Evolutionary conservation across 2,888 invertebrate genomes (phyloP), one percentile per base, ranked within the genome.

Genomic region (Entomobrya proxima): DNA sequence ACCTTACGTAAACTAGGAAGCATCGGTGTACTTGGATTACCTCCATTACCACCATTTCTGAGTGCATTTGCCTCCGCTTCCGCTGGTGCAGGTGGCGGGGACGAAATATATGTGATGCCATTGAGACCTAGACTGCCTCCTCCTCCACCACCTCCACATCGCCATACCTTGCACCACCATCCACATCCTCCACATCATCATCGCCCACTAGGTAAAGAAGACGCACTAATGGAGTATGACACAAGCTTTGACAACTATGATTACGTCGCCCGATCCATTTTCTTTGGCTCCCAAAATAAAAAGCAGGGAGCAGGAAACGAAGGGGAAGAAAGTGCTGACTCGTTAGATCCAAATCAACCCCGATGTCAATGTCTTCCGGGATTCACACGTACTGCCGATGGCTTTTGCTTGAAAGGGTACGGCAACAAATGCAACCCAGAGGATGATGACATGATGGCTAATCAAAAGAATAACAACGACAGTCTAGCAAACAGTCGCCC

Each of bases 281-380:
- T 76, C 67, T 76, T 76, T 47, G 50, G 55, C 35, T 44, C 80
- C 0, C 2, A 24, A 24, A 21, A 74, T 35, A 52, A 35, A 52
- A 69, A 40, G n/a, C 74, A 72, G 15, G 79, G 78, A 37, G 37
- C 47, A 52, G 77, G 55, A 35, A 35, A 5, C 18, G 67, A 27
- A 44, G 81, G 61, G 32, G 47, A 69, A 3, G 82, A 75, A 35
- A 72, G n/a, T 50, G 72, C 47, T 18, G 47, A 72, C 18, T 47
- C 47, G 30, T 1, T 50, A 40, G 69, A 69, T 79, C 24, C 67
- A 35, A 61, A 27, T 82, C 69, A 77, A 27, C 77, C 74, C 44
- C 75, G 72, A 61, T 87, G 86, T 77, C 75, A 84, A 13, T 88
- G 88, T 69, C 52, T 58, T 75, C 35, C 83, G 4, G 88, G 87